Conservation (phyloP, 2,888 invertebrate species). For the Acrobasis repandana region DNA sequence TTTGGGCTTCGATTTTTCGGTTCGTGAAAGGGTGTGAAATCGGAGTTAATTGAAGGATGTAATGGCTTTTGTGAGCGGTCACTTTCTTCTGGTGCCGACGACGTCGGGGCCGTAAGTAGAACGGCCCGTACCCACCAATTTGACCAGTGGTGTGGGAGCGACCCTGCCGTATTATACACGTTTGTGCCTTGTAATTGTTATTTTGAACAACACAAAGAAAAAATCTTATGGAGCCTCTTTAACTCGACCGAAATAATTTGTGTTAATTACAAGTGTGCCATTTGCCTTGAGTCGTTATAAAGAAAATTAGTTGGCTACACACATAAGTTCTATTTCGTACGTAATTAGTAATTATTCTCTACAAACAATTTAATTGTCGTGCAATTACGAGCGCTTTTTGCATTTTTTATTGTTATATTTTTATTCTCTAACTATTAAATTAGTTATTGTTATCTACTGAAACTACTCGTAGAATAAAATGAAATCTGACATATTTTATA, state of each 20-base stretch:
- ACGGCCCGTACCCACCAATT: constrained; percentile 30
- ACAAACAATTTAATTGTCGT: constrained; percentile 49
- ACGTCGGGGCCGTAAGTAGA: constrained; percentile 34
- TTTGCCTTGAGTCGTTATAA: constrained; percentile 47
- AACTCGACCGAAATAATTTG: constrained; percentile 52
- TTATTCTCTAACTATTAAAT: neutral
- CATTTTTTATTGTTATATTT: constrained; percentile 7
- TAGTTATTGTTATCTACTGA: neutral
- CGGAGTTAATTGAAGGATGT: constrained; percentile 77
- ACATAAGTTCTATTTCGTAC: constrained; percentile 53
- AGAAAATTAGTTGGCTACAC: constrained; percentile 50
- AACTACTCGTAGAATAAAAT: neutral
- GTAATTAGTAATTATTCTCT: constrained; percentile 54
- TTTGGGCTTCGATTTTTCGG: constrained; percentile 82
- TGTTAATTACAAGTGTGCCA: constrained; percentile 51
- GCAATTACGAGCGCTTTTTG: constrained; percentile 33
- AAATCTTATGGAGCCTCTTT: constrained; percentile 44
- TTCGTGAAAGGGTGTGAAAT: constrained; percentile 83
- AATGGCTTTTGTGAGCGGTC: constrained; percentile 76
- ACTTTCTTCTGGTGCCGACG: constrained; percentile 59
- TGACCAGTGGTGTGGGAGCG: constrained; percentile 25
- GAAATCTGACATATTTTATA: neutral
- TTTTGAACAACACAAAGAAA: constrained; percentile 42
- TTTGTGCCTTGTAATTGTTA: constrained; percentile 39
- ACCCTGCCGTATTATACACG: constrained; percentile 36